Evolutionary conservation across 2,113 vertebrate species (phyloP), one percentile per base, ranked within the genome.

Genomic region (Heliornis fulica): DNA sequence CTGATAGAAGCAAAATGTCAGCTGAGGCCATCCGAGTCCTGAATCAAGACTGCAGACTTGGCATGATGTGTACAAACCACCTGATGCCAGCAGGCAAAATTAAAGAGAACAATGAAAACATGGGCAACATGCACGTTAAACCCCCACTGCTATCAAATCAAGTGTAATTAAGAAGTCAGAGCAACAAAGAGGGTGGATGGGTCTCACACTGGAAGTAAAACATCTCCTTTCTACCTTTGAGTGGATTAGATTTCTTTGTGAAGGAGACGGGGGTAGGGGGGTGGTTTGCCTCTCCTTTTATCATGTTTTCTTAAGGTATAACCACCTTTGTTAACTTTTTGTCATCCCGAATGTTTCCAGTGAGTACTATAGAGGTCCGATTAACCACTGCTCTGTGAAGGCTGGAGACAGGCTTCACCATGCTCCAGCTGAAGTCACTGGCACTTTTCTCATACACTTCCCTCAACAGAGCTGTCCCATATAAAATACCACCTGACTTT

Each of bases 91-190:
- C 79, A 88, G 50, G 70, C 6, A 0, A 93, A 88, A 91, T 83
- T 89, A 96, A 88, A 94, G 46, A 88, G 22, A 88, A 66, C 84
- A 74, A 75, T 63, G 76, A 90, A 89, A 92, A 77, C 80, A 80
- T 38, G 53, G 66, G 63, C 45, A 78, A 85, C 1, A 0, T 29
- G 60, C 75, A 81, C 64, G 76, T 87, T 90, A 94, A 96, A 81
- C 68, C 40, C 83, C 60, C 48, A 91, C 76, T 87, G 88, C 51
- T 94, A 71, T 68, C 69, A 89, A 90, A 93, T 94, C 43, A 92
- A 92, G 60, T 68, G 60, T 64, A 93, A 90, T 92, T 95, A 94
- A 92, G 72, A 86, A 94, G 31, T 60, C 80, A 84, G 68, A 88
- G 31, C n/a, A 83, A 78, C 54, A 54, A 70, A 86, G 28, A 63